Evolutionary conservation across 2,797 vertebrate species (phyloP).

Genomic region (Gobio occitaniae): DNA sequence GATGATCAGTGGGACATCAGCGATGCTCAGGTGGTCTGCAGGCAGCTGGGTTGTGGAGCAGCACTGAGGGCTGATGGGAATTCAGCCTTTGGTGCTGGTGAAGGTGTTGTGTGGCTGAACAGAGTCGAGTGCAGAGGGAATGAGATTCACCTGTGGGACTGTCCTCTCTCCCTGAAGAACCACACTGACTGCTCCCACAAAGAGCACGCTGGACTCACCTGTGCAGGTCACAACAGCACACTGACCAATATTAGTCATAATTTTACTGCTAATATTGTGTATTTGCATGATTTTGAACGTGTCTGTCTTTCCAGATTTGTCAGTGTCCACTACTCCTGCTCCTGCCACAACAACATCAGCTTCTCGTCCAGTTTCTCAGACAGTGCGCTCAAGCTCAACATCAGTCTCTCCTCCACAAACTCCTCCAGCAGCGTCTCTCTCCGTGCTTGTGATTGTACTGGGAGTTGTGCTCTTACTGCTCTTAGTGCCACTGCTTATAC

Average conservation of each 20-base stretch:
- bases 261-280: too few species aligned
- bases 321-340: too few species aligned
- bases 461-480: conserved; percentile 5
- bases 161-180: not conserved
- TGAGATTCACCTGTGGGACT: conserved; percentile 49
- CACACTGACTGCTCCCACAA: not conserved
- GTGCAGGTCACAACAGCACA: not conserved
- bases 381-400: not conserved
- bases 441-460: not conserved
- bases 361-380: too few species aligned
- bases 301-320: too few species aligned
- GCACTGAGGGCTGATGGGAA: conserved; percentile 32
- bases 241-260: too few species aligned
- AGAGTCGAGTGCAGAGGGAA: conserved; percentile 48
- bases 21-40: conserved; percentile 43
- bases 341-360: too few species aligned
- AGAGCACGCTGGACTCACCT: not conserved
- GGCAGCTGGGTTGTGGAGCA: conserved; percentile 45
- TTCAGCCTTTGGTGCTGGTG: conserved; percentile 31
- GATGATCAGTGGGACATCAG: not conserved
- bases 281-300: too few species aligned
- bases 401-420: not conserved
- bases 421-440: conserved; percentile 12
- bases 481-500: conserved; percentile 40
- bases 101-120: conserved; percentile 44